phyloP scores from a whole-genome alignment of 2,113 vertebrate genomes.

The Charina bottae region DNA sequence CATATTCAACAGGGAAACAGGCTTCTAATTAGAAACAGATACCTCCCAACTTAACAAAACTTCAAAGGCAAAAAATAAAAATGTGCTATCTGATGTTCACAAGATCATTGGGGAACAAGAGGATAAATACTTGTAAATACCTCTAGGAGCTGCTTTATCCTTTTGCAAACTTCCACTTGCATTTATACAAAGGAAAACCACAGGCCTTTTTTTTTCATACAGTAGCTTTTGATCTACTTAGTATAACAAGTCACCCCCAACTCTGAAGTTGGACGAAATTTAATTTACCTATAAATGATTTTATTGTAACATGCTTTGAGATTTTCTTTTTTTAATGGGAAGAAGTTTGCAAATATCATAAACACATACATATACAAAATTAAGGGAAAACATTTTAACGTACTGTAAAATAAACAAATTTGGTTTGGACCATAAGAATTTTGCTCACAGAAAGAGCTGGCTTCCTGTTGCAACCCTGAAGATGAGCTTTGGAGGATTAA shows the following conservation, averaged over 20 bases:
- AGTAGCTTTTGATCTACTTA: not conserved
- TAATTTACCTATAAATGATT: not conserved
- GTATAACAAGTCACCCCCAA: not conserved
- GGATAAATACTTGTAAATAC: not conserved
- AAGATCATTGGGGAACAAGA: not conserved
- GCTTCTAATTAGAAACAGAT: not conserved
- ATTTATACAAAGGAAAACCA: not conserved
- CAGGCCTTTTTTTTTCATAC: not conserved
- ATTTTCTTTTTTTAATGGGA: not conserved
- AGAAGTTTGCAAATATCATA: not conserved
- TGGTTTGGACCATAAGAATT: not conserved
- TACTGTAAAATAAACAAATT: not conserved
- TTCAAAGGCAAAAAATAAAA: not conserved
- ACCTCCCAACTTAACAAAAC: not conserved
- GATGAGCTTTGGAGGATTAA: not conserved
- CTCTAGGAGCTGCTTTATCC: not conserved
- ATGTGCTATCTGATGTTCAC: not conserved
- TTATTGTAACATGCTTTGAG: not conserved
- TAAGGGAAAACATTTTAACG: not conserved
- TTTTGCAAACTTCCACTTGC: not conserved
- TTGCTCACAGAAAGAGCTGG: not conserved
- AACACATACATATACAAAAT: not conserved
- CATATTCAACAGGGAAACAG: not conserved
- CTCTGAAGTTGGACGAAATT: not conserved
- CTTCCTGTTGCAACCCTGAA: not conserved